phyloP scores from a whole-genome alignment of 2,888 invertebrate species.

The Caenorhabditis japonica region DNA sequence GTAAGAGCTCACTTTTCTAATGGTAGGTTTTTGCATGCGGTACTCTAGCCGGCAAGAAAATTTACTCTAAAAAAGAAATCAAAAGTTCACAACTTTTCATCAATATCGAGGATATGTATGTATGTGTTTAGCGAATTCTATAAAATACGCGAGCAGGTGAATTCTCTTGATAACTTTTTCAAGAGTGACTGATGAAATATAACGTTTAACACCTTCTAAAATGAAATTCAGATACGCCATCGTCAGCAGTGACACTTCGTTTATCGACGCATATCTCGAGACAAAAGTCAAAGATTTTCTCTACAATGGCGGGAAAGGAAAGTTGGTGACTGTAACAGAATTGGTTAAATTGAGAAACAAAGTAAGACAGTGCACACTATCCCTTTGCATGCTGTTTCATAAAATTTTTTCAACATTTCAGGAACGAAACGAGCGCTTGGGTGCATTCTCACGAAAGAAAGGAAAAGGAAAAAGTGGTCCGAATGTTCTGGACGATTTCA shows the following conservation, averaged over 20 bases:
- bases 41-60: no score
- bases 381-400: no score
- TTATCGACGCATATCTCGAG: conserved; percentile 59
- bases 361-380: conserved; percentile 18
- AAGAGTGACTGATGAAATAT: background rate
- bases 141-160: background rate
- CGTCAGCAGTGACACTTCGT: conserved; percentile 68
- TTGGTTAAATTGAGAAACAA: conserved; percentile 85
- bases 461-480: conserved; percentile 70
- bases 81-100: no score
- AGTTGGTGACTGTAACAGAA: conserved; percentile 90
- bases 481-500: conserved; percentile 68
- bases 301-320: conserved; percentile 92
- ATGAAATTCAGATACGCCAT: conserved; percentile 68
- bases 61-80: no score
- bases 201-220: background rate
- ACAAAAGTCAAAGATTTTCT: conserved; percentile 86
- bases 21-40: no score
- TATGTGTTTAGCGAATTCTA: background rate
- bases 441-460: conserved; percentile 74
- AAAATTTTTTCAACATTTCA: background rate
- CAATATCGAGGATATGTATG: no score
- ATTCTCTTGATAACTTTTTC: background rate
- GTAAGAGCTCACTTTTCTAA: no score
- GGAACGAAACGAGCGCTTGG: conserved; percentile 81